These are phyloP conservation scores for Tragelaphus oryx DNA, from an alignment of 2,797 vertebrate genomes.

Conservation along the genomic window DNA sequence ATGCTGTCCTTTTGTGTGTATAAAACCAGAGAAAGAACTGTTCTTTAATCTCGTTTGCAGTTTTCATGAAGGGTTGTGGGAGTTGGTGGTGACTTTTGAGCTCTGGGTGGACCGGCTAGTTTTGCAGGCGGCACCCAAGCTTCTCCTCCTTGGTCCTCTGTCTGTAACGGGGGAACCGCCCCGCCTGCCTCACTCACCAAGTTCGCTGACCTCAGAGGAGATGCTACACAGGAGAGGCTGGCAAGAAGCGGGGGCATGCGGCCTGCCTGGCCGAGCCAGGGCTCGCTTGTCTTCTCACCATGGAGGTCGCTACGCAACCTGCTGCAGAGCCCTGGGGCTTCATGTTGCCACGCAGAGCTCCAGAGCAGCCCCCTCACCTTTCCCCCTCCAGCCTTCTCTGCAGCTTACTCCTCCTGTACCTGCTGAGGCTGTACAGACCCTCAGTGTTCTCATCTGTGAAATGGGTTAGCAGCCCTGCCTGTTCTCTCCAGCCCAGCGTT, in stretches of 20 bases:
- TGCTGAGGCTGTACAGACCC: neutral
- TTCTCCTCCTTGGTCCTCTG: neutral
- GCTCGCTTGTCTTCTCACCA: neutral
- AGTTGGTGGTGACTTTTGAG: neutral
- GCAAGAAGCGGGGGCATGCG: neutral
- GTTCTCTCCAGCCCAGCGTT: rapidly evolving
- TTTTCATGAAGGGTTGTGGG: neutral
- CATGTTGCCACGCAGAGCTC: neutral
- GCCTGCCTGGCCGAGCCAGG: neutral
- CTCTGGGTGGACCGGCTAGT: rapidly evolving
- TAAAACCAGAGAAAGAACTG: neutral
- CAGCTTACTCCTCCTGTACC: neutral
- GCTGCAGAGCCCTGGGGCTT: neutral
- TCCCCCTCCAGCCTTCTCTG: neutral
- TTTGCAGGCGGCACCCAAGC: neutral
- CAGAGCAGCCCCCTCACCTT: neutral
- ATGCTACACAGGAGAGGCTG: neutral
- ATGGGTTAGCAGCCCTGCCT: neutral
- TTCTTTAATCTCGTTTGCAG: neutral
- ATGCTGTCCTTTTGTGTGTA: neutral
- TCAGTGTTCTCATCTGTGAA: neutral
- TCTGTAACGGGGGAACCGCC: rapidly evolving
- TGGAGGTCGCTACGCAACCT: neutral
- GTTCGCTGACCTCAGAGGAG: neutral
- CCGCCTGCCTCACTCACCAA: neutral